A percentile compares a stretch with the other conserved stretches of the same genome.
These are phyloP conservation scores for Sinodicranocentrus sp. DNA, from an alignment of 2,888 invertebrate species.

Conservation along the genomic window DNA sequence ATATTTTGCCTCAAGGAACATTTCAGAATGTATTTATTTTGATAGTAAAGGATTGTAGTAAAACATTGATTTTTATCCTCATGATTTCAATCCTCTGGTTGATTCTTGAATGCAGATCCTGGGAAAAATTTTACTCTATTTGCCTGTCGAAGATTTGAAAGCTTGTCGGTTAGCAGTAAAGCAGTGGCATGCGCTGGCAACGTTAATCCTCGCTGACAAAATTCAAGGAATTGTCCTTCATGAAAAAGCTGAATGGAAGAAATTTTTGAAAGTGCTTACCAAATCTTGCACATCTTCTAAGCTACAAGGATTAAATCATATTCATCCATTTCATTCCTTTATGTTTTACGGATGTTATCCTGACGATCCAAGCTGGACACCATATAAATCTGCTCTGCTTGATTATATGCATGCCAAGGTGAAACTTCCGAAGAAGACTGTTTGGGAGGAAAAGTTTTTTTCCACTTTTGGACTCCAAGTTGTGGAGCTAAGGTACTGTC, in stretches of 20 bases:
- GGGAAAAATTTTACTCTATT: conserved; percentile 39
- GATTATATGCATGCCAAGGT: conserved; percentile 68
- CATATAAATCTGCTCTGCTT: conserved; percentile 64
- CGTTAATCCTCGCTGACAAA: conserved; percentile 31
- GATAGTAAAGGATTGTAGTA: neutral
- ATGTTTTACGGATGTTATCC: conserved; percentile 58
- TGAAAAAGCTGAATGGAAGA: conserved; percentile 66
- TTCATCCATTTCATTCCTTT: conserved; percentile 67
- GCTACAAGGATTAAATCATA: conserved; percentile 31
- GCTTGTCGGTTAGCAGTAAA: conserved; percentile 62
- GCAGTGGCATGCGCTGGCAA: conserved; percentile 66
- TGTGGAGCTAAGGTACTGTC: conserved; percentile 55
- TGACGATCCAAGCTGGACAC: conserved; percentile 67
- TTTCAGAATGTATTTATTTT: neutral
- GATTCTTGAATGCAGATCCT: conserved; percentile 45
- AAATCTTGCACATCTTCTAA: conserved; percentile 57
- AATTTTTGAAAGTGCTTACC: conserved; percentile 67
- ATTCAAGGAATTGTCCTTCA: conserved; percentile 66
- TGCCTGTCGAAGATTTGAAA: conserved; percentile 69
- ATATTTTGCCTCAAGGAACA: neutral
- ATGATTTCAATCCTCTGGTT: conserved; percentile 8
- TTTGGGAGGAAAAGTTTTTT: conserved; percentile 66
- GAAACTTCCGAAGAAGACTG: conserved; percentile 56
- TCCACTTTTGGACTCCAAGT: conserved; percentile 64
- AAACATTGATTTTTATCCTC: neutral